Conservation (phyloP, 1,140 invertebrate genomes). For the Zaprionus davidi region DNA sequence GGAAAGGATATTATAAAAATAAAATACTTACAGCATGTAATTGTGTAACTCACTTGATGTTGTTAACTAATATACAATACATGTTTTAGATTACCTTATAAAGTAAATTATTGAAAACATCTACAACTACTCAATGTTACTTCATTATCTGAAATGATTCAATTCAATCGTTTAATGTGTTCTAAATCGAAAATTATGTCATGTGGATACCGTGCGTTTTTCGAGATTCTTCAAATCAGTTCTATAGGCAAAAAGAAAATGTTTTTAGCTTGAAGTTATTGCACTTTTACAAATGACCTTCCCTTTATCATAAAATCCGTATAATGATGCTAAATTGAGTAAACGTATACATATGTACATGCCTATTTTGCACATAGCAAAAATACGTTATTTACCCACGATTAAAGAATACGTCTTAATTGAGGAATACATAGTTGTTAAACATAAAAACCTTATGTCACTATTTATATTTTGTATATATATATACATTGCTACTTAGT, state of each 20-base stretch:
- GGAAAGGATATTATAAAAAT: slow-evolving; percentile 37
- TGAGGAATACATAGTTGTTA: slow-evolving; percentile 44
- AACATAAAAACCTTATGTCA: slow-evolving; percentile 36
- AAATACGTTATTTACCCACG: slow-evolving; percentile 36
- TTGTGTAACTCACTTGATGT: slow-evolving; percentile 19
- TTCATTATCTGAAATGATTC: slow-evolving; percentile 12
- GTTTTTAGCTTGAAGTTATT: slow-evolving; percentile 57
- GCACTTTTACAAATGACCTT: slow-evolving; percentile 50
- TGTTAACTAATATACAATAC: slow-evolving; percentile 18
- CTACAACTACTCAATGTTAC: slow-evolving; percentile 19
- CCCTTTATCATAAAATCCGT: slow-evolving; percentile 35
- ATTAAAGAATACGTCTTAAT: slow-evolving; percentile 39
- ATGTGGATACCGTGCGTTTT: slow-evolving; percentile 52
- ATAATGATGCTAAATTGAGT: slow-evolving; percentile 29
- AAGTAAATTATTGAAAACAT: slow-evolving; percentile 15
- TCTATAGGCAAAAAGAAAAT: slow-evolving; percentile 38
- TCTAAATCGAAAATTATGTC: slow-evolving; percentile 15
- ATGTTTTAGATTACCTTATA: slow-evolving; percentile 12
- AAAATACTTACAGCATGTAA: slow-evolving; percentile 48
- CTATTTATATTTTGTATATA: slow-evolving; percentile 24
- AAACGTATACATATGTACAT: slow-evolving; percentile 43
- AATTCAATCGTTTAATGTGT: slow-evolving; percentile 25
- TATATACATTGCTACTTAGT: slow-evolving; percentile 46
- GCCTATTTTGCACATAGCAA: slow-evolving; percentile 30
- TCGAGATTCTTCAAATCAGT: slow-evolving; percentile 60